phyloP scores from a whole-genome alignment of 2,113 vertebrate genomes.

The Heptranchias perlo region DNA sequence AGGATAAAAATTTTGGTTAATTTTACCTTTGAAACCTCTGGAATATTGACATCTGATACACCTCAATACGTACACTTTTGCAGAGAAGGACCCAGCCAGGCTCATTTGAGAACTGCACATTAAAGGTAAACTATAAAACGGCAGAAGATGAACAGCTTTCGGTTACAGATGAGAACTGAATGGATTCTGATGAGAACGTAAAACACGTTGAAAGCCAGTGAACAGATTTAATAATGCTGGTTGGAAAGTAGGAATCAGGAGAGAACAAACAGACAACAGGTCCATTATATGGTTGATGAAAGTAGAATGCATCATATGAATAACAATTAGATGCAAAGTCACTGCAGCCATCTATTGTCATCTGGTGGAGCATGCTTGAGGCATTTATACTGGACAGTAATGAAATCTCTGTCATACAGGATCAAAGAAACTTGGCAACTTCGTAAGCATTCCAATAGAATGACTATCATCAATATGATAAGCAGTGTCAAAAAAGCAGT shows the following conservation, averaged over 20 bases:
- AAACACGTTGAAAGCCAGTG: not conserved
- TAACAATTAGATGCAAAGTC: not conserved
- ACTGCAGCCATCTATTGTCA: constrained; percentile 15
- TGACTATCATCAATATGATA: not conserved
- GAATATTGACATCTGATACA: not conserved
- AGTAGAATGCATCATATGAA: not conserved
- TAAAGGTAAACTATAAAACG: not conserved
- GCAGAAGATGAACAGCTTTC: not conserved
- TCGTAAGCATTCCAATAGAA: not conserved
- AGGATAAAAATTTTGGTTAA: not conserved
- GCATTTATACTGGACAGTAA: not conserved
- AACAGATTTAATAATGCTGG: not conserved
- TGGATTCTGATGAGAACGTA: not conserved
- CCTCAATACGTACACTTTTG: not conserved
- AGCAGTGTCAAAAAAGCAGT: not conserved
- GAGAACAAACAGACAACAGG: constrained; percentile 1
- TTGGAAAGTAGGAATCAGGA: not conserved
- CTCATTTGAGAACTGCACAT: not conserved
- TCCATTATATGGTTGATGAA: not conserved
- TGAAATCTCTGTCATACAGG: not conserved
- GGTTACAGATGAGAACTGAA: not conserved
- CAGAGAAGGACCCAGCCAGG: not conserved
- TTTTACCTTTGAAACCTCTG: not conserved
- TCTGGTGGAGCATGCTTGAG: not conserved
- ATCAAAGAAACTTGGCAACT: not conserved